These are phyloP conservation scores for Leptopilina boulardi DNA, from an alignment of 1,140 invertebrate species.

Conservation along the genomic window DNA sequence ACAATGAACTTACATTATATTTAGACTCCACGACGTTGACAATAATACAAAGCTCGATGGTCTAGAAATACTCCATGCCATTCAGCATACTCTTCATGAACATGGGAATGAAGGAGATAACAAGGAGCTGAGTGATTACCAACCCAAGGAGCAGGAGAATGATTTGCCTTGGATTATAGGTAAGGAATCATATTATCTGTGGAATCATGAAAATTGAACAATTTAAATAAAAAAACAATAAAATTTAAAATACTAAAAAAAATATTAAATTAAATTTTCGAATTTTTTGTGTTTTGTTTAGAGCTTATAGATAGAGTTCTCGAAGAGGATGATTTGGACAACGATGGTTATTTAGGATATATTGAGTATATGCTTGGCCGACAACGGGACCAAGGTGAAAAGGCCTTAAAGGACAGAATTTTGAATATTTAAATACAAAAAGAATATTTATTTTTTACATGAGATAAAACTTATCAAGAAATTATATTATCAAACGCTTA, in stretches of 20 bases:
- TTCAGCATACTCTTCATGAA: constrained; percentile 80
- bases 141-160: constrained; percentile 29
- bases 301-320: constrained; percentile 88
- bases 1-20: constrained; percentile 68
- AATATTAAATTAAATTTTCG: constrained; percentile 6
- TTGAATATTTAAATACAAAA: constrained; percentile 29
- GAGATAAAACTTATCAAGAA: neutral
- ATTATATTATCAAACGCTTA: neutral
- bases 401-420: neutral
- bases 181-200: constrained; percentile 35
- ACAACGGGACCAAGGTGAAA: constrained; percentile 59
- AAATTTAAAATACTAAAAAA: neutral
- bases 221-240: neutral
- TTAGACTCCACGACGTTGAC: constrained; percentile 87
- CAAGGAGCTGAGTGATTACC: neutral
- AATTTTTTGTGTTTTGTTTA: constrained; percentile 72
- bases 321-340: constrained; percentile 85
- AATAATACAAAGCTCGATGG: constrained; percentile 89
- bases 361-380: constrained; percentile 83
- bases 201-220: neutral
- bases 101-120: constrained; percentile 59
- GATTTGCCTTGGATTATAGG: constrained; percentile 47
- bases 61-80: constrained; percentile 84
- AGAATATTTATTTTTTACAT: constrained; percentile 1
- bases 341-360: constrained; percentile 90